A percentile compares a stretch with the other conserved stretches of the same genome.
phyloP scores from a whole-genome alignment of 2,888 invertebrate genomes.

The Didymodactylos carnosus region DNA sequence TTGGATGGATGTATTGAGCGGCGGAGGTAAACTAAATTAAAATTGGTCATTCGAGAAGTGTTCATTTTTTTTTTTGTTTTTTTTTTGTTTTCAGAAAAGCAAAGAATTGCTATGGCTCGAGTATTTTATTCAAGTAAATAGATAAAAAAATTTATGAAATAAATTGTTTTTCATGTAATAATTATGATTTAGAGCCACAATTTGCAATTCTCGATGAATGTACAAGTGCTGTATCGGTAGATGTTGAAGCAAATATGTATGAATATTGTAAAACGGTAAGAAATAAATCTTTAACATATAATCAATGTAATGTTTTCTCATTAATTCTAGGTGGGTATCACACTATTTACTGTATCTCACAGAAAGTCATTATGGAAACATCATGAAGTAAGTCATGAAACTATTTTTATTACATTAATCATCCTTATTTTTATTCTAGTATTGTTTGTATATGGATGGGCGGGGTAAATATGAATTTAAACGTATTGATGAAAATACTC shows the following conservation, averaged over 20 bases:
- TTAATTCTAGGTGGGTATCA: conserved; percentile 48
- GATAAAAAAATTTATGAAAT: no score
- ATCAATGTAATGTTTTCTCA: background rate
- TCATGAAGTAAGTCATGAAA: conserved; percentile 65
- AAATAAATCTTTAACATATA: background rate
- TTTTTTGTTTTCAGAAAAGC: no score
- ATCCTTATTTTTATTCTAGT: background rate
- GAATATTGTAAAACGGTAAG: conserved; percentile 58
- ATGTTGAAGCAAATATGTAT: conserved; percentile 93
- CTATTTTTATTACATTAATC: no score
- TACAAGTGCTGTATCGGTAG: conserved; percentile 91
- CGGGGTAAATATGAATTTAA: background rate
- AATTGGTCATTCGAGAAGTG: no score
- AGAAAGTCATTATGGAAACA: conserved; percentile 88
- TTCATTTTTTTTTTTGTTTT: no score
- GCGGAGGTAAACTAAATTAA: no score
- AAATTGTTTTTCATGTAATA: no score
- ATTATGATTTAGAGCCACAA: no score
- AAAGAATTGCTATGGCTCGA: conserved; percentile 66
- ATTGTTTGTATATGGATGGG: background rate
- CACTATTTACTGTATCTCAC: conserved; percentile 88
- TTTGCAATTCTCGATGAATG: conserved; percentile 97
- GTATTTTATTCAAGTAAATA: conserved; percentile 91
- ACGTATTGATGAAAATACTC: background rate
- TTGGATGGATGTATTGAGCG: conserved; percentile 94